Evolutionary conservation across 2,113 vertebrate species (phyloP).

Genomic region (Egretta garzetta): DNA sequence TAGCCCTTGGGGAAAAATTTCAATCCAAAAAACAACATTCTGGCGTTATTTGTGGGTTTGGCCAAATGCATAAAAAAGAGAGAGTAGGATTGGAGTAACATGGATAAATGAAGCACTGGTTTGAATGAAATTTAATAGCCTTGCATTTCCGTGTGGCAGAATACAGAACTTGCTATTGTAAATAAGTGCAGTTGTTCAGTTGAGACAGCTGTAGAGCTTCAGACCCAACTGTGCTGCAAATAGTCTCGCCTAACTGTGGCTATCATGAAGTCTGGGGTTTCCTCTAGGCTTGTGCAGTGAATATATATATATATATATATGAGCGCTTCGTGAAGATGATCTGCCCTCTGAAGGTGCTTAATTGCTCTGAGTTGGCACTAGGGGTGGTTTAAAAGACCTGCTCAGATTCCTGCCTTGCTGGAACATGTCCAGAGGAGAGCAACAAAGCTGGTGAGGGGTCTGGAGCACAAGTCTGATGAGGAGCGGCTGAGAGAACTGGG

Average conservation of each 20-base stretch:
- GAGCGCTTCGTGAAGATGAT: neutral
- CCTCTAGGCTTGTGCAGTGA: neutral
- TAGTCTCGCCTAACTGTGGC: neutral
- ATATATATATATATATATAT: no score
- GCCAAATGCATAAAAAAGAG: neutral
- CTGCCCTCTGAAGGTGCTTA: neutral
- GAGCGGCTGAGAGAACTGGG: no score
- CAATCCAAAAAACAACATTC: neutral
- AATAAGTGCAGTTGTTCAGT: neutral
- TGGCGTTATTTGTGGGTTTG: neutral
- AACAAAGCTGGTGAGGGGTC: no score
- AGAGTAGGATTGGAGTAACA: neutral
- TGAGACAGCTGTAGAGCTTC: neutral
- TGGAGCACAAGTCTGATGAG: no score
- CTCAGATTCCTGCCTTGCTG: neutral
- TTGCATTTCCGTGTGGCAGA: neutral
- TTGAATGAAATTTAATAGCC: neutral
- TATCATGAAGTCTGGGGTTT: neutral
- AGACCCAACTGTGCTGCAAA: neutral
- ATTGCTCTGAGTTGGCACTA: neutral
- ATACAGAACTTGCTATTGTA: neutral
- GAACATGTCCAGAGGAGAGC: no score
- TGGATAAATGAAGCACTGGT: neutral
- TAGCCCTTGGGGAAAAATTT: neutral
- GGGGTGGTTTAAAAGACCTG: neutral